Evolutionary conservation across 2,113 vertebrate species (phyloP).

Genomic region (Corythoichthys intestinalis): DNA sequence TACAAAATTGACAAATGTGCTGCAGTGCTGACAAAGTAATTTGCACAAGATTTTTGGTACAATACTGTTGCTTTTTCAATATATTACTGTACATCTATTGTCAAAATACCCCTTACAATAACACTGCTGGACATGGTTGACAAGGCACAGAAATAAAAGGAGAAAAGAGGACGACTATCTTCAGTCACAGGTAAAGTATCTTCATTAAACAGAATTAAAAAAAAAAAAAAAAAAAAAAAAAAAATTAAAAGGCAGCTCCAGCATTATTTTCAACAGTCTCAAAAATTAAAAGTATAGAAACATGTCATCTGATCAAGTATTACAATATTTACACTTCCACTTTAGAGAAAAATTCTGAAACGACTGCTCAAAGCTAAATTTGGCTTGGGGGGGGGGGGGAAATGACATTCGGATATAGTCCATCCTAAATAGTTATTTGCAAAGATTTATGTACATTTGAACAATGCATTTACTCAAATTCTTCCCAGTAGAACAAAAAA

Average conservation of each 20-base stretch:
- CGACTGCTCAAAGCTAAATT: neutral
- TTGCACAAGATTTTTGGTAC: neutral
- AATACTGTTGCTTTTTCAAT: neutral
- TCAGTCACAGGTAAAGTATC: constrained; percentile 2
- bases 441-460: constrained; percentile 55
- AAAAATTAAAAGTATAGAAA: neutral
- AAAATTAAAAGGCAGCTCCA: neutral
- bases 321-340: constrained; percentile 30
- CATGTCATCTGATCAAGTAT: constrained; percentile 10
- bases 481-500: constrained; percentile 30
- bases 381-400: too few species aligned
- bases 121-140: constrained; percentile 16
- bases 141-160: constrained; percentile 44
- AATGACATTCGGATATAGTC: neutral
- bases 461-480: constrained; percentile 11
- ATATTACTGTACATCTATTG: constrained; percentile 10
- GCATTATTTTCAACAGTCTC: neutral
- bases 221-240: constrained; percentile 17
- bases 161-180: constrained; percentile 1
- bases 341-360: neutral
- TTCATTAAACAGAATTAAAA: constrained; percentile 18
- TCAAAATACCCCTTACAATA: constrained; percentile 4
- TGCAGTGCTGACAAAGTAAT: neutral
- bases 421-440: constrained; percentile 35
- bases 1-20: constrained; percentile 34